phyloP scores from a whole-genome alignment of 2,113 vertebrate genomes.

The Callionymus lyra region DNA sequence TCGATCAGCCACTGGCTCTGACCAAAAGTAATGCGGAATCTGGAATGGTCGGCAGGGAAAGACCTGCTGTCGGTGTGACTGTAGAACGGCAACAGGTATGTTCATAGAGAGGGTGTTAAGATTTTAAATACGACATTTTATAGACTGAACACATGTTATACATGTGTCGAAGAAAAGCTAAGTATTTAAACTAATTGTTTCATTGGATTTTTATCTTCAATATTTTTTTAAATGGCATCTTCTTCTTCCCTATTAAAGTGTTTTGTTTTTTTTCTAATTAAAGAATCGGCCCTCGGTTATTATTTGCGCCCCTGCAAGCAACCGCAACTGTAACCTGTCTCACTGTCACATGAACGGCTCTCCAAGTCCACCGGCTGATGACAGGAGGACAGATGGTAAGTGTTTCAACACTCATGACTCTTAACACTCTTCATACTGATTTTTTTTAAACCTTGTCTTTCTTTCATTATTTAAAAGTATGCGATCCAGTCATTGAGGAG shows the following conservation, averaged over 20 bases:
- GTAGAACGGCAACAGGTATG: slow-evolving; percentile 86
- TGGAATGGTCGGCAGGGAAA: slow-evolving; percentile 44
- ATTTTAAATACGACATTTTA: not conserved
- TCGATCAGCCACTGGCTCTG: slow-evolving; percentile 88
- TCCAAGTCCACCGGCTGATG: slow-evolving; percentile 56
- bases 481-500: slow-evolving; percentile 94
- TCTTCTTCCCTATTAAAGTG: too few relatives aligned
- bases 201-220: too few relatives aligned
- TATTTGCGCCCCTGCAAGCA: slow-evolving; percentile 85
- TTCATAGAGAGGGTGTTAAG: not conserved
- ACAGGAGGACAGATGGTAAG: slow-evolving; percentile 56
- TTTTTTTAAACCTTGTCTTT: not conserved
- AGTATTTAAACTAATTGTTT: too few relatives aligned
- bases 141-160: too few relatives aligned
- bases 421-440: not conserved
- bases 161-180: too few relatives aligned
- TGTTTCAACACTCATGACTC: not conserved
- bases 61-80: slow-evolving; percentile 58
- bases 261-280: not conserved
- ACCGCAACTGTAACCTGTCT: slow-evolving; percentile 86
- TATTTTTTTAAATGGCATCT: too few relatives aligned
- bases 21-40: slow-evolving; percentile 81
- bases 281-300: slow-evolving; percentile 96
- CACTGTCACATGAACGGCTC: slow-evolving; percentile 82
- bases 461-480: slow-evolving; percentile 65